These are phyloP conservation scores for Philaethria dido DNA, from an alignment of 2,888 invertebrate genomes.

Conservation along the genomic window DNA sequence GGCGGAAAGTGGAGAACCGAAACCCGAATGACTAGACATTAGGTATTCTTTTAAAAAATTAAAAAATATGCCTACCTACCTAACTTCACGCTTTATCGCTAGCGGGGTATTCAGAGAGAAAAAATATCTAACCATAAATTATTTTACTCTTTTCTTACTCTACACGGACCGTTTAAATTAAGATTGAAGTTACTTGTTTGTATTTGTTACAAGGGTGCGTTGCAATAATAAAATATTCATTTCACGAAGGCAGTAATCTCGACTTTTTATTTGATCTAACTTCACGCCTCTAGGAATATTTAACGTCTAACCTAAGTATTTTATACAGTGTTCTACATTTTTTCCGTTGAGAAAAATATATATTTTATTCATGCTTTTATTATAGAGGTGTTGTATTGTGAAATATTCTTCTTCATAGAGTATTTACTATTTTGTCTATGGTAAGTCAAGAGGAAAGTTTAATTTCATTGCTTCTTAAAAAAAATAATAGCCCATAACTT, in stretches of 20 bases:
- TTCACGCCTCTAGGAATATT: conserved; percentile 15
- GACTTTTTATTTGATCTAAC: conserved; percentile 19
- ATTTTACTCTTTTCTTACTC: not conserved
- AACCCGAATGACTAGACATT: too few relatives aligned
- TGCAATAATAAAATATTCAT: conserved; percentile 22
- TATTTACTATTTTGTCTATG: not conserved
- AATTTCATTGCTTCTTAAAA: too few relatives aligned
- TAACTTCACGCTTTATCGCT: too few relatives aligned
- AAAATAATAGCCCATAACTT: too few relatives aligned
- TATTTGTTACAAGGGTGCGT: not conserved
- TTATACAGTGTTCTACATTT: not conserved
- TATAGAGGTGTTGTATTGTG: not conserved
- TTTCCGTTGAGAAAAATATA: not conserved
- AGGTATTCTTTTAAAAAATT: too few relatives aligned
- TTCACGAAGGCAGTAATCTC: conserved; percentile 13
- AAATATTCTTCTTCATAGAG: not conserved
- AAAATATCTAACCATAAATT: too few relatives aligned
- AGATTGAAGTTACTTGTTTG: not conserved
- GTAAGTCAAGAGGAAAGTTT: too few relatives aligned
- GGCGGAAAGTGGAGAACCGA: too few relatives aligned
- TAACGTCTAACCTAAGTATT: conserved; percentile 11
- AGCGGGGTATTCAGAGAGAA: too few relatives aligned
- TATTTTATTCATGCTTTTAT: conserved; percentile 15
- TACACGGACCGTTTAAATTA: not conserved
- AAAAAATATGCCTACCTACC: too few relatives aligned